Conservation (phyloP, 1,140 invertebrate species). For the Hesperophylax magnus region DNA sequence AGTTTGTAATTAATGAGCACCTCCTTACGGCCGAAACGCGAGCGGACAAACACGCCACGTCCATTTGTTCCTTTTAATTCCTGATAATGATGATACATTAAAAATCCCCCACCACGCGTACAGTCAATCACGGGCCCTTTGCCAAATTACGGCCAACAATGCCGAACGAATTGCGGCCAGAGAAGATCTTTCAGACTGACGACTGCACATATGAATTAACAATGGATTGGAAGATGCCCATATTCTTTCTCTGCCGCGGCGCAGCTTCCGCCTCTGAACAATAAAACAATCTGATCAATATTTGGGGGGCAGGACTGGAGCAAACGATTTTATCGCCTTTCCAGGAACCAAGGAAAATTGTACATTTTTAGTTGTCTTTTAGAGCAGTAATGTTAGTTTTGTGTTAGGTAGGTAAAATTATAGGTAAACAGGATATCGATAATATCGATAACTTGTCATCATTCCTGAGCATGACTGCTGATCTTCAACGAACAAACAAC, state of each 20-base stretch:
- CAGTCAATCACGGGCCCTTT: constrained; percentile 6
- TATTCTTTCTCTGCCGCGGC: neutral
- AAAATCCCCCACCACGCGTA: constrained; percentile 10
- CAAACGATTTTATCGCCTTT: neutral
- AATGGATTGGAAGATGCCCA: neutral
- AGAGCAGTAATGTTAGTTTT: too few species aligned
- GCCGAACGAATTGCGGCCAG: constrained; percentile 13
- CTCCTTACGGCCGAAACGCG: neutral
- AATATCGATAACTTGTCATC: too few species aligned
- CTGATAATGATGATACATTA: constrained; percentile 14
- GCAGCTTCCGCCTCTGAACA: constrained; percentile 17
- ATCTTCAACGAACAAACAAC: too few species aligned
- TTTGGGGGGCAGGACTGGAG: constrained; percentile 4
- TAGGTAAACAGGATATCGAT: too few species aligned
- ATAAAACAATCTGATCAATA: constrained; percentile 10
- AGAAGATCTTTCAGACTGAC: neutral
- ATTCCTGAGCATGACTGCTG: too few species aligned
- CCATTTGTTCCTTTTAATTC: constrained; percentile 6
- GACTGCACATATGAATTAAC: constrained; percentile 31
- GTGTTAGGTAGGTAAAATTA: too few species aligned
- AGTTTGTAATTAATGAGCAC: constrained; percentile 6
- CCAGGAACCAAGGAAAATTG: too few species aligned
- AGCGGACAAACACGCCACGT: neutral
- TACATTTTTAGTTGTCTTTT: too few species aligned
- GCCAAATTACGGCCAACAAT: constrained; percentile 38